Percentiles rank a stretch among this genome's conserved stretches.
phyloP scores from a whole-genome alignment of 2,888 invertebrate genomes.

The Notocelia uddmanniana region DNA sequence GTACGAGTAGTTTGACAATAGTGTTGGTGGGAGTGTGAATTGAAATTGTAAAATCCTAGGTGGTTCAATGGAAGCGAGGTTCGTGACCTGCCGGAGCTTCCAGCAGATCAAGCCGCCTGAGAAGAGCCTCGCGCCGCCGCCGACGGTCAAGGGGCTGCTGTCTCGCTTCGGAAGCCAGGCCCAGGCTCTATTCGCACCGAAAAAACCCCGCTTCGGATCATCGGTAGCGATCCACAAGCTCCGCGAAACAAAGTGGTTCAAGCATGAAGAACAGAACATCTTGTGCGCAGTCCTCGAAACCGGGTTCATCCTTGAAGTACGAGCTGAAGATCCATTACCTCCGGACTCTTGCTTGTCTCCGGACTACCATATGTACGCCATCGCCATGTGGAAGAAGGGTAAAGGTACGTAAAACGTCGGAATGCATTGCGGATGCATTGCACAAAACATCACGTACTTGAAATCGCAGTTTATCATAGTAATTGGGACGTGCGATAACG shows the following conservation, averaged over 20 bases:
- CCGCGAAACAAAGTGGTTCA: slow-evolving; percentile 91
- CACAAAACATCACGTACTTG: slow-evolving; percentile 45
- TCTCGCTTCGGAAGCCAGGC: slow-evolving; percentile 85
- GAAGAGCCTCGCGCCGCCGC: slow-evolving; percentile 81
- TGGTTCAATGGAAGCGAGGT: slow-evolving; percentile 86
- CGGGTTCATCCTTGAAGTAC: slow-evolving; percentile 89
- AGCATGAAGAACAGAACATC: slow-evolving; percentile 89
- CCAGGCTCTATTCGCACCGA: slow-evolving; percentile 82
- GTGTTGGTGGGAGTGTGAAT: slow-evolving; percentile 68
- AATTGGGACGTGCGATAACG: slow-evolving; percentile 61
- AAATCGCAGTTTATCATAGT: slow-evolving; percentile 54
- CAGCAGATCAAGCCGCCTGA: slow-evolving; percentile 85
- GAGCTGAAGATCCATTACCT: slow-evolving; percentile 80
- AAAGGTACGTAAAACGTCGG: slow-evolving; percentile 84
- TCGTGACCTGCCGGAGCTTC: slow-evolving; percentile 84
- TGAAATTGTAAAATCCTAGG: slow-evolving; percentile 68
- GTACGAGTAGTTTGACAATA: slow-evolving; percentile 50
- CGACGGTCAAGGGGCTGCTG: slow-evolving; percentile 82
- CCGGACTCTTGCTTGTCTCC: slow-evolving; percentile 79
- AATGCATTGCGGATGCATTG: slow-evolving; percentile 25
- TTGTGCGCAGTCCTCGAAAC: slow-evolving; percentile 90
- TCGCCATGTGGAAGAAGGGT: slow-evolving; percentile 90
- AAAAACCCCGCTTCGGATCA: slow-evolving; percentile 86
- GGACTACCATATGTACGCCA: slow-evolving; percentile 87
- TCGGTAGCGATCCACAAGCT: slow-evolving; percentile 90